These are phyloP conservation scores for Percopsis transmontana DNA, from an alignment of 2,113 vertebrate genomes.

Conservation along the genomic window DNA sequence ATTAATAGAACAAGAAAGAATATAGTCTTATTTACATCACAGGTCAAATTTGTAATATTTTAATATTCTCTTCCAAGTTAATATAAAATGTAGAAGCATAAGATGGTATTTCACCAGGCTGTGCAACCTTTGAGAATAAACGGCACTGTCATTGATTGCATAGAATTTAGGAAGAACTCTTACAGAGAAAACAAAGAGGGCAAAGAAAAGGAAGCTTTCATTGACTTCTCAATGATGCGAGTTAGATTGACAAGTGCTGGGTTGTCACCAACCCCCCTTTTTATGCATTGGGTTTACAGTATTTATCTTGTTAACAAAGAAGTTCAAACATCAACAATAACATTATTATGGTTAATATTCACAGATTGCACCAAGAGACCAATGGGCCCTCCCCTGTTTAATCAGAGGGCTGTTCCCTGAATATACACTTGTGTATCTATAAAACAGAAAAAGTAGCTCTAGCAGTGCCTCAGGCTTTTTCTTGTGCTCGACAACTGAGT, in stretches of 20 bases:
- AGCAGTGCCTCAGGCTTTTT: conserved; percentile 46
- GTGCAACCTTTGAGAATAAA: conserved; percentile 62
- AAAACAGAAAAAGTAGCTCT: neutral
- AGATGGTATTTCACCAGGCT: conserved; percentile 51
- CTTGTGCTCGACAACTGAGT: conserved; percentile 53
- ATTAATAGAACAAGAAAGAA: conserved; percentile 60
- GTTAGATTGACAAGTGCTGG: conserved; percentile 34
- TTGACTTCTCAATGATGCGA: conserved; percentile 52
- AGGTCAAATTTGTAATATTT: conserved; percentile 35
- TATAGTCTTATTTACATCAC: conserved; percentile 54
- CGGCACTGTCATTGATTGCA: conserved; percentile 71
- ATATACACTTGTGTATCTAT: conserved; percentile 21
- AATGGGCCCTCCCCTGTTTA: conserved; percentile 62
- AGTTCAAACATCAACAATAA: conserved; percentile 35
- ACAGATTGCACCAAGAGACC: conserved; percentile 67
- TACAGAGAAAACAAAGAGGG: conserved; percentile 39
- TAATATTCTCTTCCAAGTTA: conserved; percentile 47
- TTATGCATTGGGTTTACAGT: conserved; percentile 36
- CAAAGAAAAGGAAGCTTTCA: conserved; percentile 56
- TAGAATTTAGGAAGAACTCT: conserved; percentile 68
- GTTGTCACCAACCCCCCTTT: conserved; percentile 28
- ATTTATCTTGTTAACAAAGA: conserved; percentile 22
- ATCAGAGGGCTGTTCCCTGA: conserved; percentile 65
- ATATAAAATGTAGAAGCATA: conserved; percentile 63
- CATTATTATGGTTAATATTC: conserved; percentile 46